Evolutionary conservation across 92 coral and sea anemone species (phyloP), one percentile per base, ranked within the genome.

Genomic region (Epizoanthus illoricatus): DNA sequence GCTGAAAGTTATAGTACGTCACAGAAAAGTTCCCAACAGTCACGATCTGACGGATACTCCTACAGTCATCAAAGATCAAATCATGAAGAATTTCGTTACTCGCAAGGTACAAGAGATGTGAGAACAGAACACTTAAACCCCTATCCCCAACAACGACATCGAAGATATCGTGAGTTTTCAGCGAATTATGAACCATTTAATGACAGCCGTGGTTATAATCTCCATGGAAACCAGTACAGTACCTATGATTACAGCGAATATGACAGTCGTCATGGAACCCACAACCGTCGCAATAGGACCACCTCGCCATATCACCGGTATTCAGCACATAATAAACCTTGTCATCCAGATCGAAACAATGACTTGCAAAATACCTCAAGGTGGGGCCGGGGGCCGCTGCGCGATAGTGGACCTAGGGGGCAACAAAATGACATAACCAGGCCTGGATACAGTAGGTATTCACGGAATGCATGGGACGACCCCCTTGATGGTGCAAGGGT

Each of bases 391-490:
- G 36, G 49, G 49, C 71, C 18, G 2, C 15, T 12, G 20, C 45
- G 20, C 3, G 73, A 39, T 15, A 68, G 5, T 39, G 73, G 73
- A 39, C 12, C 47, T 15, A 68, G 49, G 52, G 17, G 73, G 73
- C 73, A 40, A 39, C 73, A 13, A 68, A 16, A 18, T 0, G 52
- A 39, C 52, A 18, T 18, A 5, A 39, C 6, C 49, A 23, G 23
- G 23, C 42, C 73, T 16, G 73, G 73, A 18, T 68, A 36, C 73
- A 68, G 73, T 16, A 68, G 73, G 73, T 39, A 68, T 18, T 39
- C 73, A 9, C 2, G 73, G 8, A 68, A 39, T 16, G 23, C 69
- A 5, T 64, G 69, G 69, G 69, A 64, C 17, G 18, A 40, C 18
- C 43, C 71, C 9, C 4, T 3, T 9, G 73, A 68, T 15, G 12